Evolutionary conservation across 1,140 invertebrate genomes (phyloP).

Genomic region (Zophobas atratus): DNA sequence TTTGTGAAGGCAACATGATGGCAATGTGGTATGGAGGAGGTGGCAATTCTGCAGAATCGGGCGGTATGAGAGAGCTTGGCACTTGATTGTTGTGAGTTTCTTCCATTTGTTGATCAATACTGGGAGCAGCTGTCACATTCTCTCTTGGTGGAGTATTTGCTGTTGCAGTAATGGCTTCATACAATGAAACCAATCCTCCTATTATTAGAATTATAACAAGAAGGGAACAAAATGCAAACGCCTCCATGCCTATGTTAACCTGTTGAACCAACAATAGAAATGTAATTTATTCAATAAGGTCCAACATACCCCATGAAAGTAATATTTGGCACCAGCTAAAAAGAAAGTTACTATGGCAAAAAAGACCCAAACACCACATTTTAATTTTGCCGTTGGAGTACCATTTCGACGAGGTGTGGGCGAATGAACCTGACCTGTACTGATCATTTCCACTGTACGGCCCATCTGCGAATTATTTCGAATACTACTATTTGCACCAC

Average conservation of each 20-base stretch:
- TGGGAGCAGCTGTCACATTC: not conserved
- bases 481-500: constrained; percentile 45
- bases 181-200: constrained; percentile 74
- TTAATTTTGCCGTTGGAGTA: constrained; percentile 43
- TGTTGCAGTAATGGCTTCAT: constrained; percentile 56
- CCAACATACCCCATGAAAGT: constrained; percentile 49
- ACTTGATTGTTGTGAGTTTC: constrained; percentile 45
- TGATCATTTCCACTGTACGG: constrained; percentile 56
- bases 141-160: not conserved
- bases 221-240: constrained; percentile 77
- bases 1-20: constrained; percentile 73
- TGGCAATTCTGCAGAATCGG: constrained; percentile 55
- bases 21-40: constrained; percentile 81
- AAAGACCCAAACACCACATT: constrained; percentile 49
- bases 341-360: constrained; percentile 54
- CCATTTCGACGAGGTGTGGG: constrained; percentile 7
- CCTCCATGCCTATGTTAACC: constrained; percentile 73
- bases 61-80: constrained; percentile 45
- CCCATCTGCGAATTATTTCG: constrained; percentile 57
- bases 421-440: constrained; percentile 42
- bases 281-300: constrained; percentile 52
- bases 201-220: constrained; percentile 75
- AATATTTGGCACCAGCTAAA: constrained; percentile 51
- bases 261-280: constrained; percentile 39
- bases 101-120: constrained; percentile 40